Percentiles rank a stretch among this genome's conserved stretches.
Evolutionary conservation across 2,888 invertebrate genomes (phyloP).

Genomic region (Xestia ashworthii): DNA sequence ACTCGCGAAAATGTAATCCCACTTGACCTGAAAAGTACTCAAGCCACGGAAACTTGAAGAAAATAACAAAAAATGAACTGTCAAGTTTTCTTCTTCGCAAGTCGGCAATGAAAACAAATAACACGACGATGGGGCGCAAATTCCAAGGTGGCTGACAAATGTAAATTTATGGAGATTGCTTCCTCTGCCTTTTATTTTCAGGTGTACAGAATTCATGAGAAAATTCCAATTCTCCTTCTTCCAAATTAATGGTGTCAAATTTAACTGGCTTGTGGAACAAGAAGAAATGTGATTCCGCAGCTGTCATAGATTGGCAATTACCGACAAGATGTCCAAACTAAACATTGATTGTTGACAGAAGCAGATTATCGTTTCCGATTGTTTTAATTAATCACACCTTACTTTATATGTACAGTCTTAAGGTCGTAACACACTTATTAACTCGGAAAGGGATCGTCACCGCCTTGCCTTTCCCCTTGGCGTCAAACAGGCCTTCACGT

Average conservation of each 20-base stretch:
- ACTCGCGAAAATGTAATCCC: constrained; percentile 18
- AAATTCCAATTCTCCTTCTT: constrained; percentile 30
- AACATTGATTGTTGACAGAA: constrained; percentile 5
- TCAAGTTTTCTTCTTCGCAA: constrained; percentile 33
- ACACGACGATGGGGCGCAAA: constrained; percentile 34
- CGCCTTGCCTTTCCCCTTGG: too few species aligned
- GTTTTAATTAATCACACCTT: constrained; percentile 3
- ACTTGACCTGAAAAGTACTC: constrained; percentile 16
- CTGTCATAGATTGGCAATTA: constrained; percentile 12
- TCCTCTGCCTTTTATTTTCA: constrained; percentile 51
- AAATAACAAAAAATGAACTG: constrained; percentile 54
- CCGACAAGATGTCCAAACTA: neutral
- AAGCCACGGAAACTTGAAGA: constrained; percentile 21
- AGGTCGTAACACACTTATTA: too few species aligned
- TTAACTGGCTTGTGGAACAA: constrained; percentile 3
- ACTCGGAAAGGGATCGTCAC: too few species aligned
- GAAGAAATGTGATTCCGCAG: neutral
- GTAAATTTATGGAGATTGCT: constrained; percentile 60
- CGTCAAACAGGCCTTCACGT: too few species aligned
- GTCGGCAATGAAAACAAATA: constrained; percentile 46
- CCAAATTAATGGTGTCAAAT: constrained; percentile 30
- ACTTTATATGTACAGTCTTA: neutral
- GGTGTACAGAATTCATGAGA: constrained; percentile 36
- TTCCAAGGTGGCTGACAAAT: constrained; percentile 46
- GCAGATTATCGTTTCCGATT: constrained; percentile 1